These are phyloP conservation scores for Sarcophaga rosellei DNA, from an alignment of 2,888 invertebrate species.

Conservation along the genomic window DNA sequence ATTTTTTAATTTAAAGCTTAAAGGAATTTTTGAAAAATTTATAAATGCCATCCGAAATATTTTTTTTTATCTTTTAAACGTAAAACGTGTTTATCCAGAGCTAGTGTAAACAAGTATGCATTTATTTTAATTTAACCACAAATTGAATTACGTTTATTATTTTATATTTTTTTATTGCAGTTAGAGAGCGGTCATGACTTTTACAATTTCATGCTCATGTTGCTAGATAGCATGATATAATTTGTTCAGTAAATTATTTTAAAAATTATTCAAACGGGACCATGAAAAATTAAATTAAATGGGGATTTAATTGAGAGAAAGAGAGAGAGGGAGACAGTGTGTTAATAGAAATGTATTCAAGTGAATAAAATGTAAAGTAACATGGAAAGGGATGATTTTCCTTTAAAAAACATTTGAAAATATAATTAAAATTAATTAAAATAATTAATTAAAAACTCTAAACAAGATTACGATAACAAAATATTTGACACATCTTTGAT, in stretches of 20 bases:
- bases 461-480: no score
- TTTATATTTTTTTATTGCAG: constrained; percentile 12
- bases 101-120: constrained; percentile 2
- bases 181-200: constrained; percentile 3
- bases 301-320: no score
- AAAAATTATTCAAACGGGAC: background rate
- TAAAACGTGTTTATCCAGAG: background rate
- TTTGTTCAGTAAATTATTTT: constrained; percentile 14
- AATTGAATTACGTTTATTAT: constrained; percentile 11
- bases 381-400: no score
- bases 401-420: no score
- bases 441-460: no score
- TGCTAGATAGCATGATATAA: background rate
- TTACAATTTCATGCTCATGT: constrained; percentile 6
- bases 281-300: background rate
- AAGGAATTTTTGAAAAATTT: no score
- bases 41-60: background rate
- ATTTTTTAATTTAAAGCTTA: no score
- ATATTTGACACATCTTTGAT: no score
- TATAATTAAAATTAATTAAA: no score
- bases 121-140: constrained; percentile 2
- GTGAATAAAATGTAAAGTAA: background rate
- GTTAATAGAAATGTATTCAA: background rate
- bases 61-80: background rate
- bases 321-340: no score